Conservation (phyloP, 2,797 vertebrate species). For the Rachycentron canadum region DNA sequence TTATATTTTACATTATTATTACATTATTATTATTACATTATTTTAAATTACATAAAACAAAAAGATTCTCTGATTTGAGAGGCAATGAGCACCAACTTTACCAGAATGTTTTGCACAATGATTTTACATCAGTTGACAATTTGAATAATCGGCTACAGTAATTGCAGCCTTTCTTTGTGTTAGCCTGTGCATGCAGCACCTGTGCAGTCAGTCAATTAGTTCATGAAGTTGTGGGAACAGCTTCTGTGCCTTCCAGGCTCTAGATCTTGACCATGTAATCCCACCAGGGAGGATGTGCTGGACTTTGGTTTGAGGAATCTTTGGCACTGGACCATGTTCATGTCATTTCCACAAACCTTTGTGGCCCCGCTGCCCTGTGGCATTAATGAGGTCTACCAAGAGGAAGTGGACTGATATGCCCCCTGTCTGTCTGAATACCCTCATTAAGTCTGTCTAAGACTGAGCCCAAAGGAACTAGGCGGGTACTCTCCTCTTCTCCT, state of each 20-base stretch:
- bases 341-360: slow-evolving; percentile 59
- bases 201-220: slow-evolving; percentile 26
- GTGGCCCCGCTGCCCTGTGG: slow-evolving; percentile 32
- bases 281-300: slow-evolving; percentile 60
- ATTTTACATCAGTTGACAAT: not conserved
- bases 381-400: slow-evolving; percentile 43
- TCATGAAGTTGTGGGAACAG: slow-evolving; percentile 57
- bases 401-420: slow-evolving; percentile 68
- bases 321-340: slow-evolving; percentile 50
- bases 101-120: not conserved
- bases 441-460: slow-evolving; percentile 71
- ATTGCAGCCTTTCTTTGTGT: not conserved
- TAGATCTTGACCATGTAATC: slow-evolving; percentile 53
- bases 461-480: slow-evolving; percentile 53
- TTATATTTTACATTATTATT: too few species aligned
- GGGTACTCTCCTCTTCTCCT: slow-evolving; percentile 41
- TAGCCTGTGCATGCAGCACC: not conserved
- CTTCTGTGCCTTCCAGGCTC: slow-evolving; percentile 12
- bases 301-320: slow-evolving; percentile 53
- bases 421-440: slow-evolving; percentile 63
- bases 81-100: not conserved
- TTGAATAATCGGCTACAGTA: not conserved
- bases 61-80: not conserved
- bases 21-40: too few species aligned
- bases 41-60: not conserved